Evolutionary conservation across 1,140 invertebrate genomes (phyloP).

Genomic region (Aphidius ervi): DNA sequence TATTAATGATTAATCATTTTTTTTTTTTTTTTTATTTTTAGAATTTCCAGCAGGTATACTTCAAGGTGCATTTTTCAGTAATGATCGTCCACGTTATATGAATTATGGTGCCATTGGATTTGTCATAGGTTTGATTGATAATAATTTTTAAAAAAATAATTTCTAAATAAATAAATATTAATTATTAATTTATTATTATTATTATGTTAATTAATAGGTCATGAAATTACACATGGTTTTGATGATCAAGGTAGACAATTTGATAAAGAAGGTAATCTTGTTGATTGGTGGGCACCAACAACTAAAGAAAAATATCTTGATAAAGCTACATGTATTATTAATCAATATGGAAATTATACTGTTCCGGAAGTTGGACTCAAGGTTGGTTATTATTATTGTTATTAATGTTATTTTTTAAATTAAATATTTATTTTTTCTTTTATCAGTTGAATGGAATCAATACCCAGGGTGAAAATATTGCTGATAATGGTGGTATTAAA

Average conservation of each 20-base stretch:
- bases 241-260: constrained; percentile 88
- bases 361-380: constrained; percentile 65
- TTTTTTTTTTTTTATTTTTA: constrained; percentile 35
- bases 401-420: not conserved
- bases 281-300: constrained; percentile 77
- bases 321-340: constrained; percentile 78
- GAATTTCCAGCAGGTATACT: constrained; percentile 89
- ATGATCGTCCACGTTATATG: constrained; percentile 80
- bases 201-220: constrained; percentile 52
- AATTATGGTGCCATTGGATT: constrained; percentile 91
- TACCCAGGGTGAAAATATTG: constrained; percentile 89
- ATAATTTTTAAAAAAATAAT: no score
- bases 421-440: constrained; percentile 2
- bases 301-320: constrained; percentile 74
- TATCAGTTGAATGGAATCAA: constrained; percentile 78
- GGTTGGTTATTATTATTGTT: constrained; percentile 52
- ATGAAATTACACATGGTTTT: constrained; percentile 92
- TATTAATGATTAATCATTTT: not conserved
- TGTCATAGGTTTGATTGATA: constrained; percentile 58
- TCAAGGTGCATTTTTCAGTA: constrained; percentile 82
- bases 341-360: constrained; percentile 83
- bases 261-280: constrained; percentile 81
- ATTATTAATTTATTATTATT: no score
- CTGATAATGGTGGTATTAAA: constrained; percentile 86
- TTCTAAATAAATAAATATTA: no score